A percentile compares a stretch with the other conserved stretches of the same genome.
Conservation (phyloP, 23 tunicate species). For the Trididemnum miniatum region DNA sequence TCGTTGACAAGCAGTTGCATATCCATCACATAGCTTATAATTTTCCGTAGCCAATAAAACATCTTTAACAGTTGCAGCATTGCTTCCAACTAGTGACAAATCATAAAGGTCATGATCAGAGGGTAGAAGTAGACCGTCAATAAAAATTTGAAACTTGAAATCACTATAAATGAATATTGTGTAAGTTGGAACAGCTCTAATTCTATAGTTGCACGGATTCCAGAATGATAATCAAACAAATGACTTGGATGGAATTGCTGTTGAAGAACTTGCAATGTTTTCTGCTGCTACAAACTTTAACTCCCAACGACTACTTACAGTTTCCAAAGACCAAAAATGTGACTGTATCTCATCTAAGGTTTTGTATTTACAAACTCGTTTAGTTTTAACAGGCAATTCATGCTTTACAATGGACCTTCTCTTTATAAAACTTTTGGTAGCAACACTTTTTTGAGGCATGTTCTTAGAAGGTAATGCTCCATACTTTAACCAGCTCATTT, state of each 20-base stretch:
- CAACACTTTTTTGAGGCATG: neutral
- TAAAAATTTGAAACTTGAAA: neutral
- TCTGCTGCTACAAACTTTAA: neutral
- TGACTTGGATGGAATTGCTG: neutral
- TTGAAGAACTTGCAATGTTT: neutral
- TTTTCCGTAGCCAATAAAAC: neutral
- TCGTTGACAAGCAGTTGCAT: neutral
- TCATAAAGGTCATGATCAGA: neutral
- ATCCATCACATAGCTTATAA: neutral
- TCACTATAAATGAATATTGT: neutral
- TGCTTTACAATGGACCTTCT: neutral
- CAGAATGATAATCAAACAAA: neutral
- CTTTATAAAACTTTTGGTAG: neutral
- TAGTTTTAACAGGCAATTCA: neutral
- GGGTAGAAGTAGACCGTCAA: neutral
- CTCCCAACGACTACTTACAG: conserved; percentile 1
- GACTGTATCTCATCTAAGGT: neutral
- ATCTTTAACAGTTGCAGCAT: neutral
- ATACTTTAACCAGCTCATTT: neutral
- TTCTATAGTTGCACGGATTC: neutral
- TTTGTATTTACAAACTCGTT: neutral
- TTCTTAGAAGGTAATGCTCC: neutral
- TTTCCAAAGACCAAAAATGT: neutral
- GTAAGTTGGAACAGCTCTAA: neutral
- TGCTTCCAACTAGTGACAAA: neutral